Percentiles rank a stretch among this genome's conserved stretches.
Conservation (phyloP, 2,797 vertebrate genomes). For the Adelosebastes latens region DNA sequence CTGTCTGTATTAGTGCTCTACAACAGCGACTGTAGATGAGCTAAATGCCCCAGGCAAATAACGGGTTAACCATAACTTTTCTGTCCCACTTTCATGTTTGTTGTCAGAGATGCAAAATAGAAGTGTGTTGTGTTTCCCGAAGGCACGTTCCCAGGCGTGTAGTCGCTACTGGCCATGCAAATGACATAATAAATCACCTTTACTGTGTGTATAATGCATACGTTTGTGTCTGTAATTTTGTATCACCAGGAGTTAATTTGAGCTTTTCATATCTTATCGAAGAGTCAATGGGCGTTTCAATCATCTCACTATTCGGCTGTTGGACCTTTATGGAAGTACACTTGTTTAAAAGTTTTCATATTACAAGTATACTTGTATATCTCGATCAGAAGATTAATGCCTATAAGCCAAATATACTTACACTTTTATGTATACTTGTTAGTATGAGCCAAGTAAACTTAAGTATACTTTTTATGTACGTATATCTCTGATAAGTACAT, state of each 20-base stretch:
- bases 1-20: neutral
- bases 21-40: neutral
- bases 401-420: too few relatives aligned
- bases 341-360: too few relatives aligned
- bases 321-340: too few relatives aligned
- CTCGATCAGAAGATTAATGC: too few relatives aligned
- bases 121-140: neutral
- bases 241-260: neutral
- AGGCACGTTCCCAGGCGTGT: neutral
- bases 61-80: neutral
- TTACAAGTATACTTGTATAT: too few relatives aligned
- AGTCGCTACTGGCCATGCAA: neutral
- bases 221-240: neutral
- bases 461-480: too few relatives aligned
- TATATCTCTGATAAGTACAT: too few relatives aligned
- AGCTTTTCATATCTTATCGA: neutral
- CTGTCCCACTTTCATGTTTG: neutral
- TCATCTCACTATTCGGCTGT: neutral
- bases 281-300: neutral
- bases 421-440: too few relatives aligned
- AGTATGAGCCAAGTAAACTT: too few relatives aligned
- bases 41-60: neutral
- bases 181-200: neutral
- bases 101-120: neutral
- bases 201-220: neutral